These are phyloP conservation scores for Pionites leucogaster DNA, from an alignment of 2,113 vertebrate species.

Conservation along the genomic window DNA sequence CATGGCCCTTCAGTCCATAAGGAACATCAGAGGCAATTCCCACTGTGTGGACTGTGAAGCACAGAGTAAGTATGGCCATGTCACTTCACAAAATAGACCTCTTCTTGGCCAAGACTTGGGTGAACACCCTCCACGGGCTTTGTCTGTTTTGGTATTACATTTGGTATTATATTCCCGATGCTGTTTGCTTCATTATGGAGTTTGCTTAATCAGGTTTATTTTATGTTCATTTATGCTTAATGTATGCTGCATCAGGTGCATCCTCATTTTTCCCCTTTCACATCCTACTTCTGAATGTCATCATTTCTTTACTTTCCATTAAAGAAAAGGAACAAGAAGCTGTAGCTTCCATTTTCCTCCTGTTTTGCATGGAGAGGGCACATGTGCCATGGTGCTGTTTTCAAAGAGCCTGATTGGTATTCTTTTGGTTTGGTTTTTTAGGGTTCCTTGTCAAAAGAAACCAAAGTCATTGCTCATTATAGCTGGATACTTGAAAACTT, in stretches of 20 bases:
- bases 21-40: constrained; percentile 88
- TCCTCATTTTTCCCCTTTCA: not conserved
- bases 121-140: not conserved
- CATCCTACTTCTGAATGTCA: not conserved
- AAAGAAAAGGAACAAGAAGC: not conserved
- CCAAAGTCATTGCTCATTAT: constrained; percentile 26
- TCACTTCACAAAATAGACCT: not conserved
- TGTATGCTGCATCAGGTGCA: not conserved
- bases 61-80: constrained; percentile 81
- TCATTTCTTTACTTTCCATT: not conserved
- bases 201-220: not conserved
- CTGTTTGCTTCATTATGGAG: not conserved
- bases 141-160: not conserved
- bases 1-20: constrained; percentile 92
- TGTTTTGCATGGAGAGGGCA: not conserved
- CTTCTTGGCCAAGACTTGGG: not conserved
- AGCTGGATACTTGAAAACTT: constrained; percentile 1
- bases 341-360: not conserved
- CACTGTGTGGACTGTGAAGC: constrained; percentile 94
- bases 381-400: not conserved
- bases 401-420: not conserved
- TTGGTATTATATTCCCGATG: accelerated
- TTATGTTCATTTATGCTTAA: not conserved
- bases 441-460: not conserved
- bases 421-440: not conserved